A percentile compares a stretch with the other conserved stretches of the same genome.
Evolutionary conservation across 1,140 invertebrate genomes (phyloP).

Genomic region (Saxidomus purpurata): DNA sequence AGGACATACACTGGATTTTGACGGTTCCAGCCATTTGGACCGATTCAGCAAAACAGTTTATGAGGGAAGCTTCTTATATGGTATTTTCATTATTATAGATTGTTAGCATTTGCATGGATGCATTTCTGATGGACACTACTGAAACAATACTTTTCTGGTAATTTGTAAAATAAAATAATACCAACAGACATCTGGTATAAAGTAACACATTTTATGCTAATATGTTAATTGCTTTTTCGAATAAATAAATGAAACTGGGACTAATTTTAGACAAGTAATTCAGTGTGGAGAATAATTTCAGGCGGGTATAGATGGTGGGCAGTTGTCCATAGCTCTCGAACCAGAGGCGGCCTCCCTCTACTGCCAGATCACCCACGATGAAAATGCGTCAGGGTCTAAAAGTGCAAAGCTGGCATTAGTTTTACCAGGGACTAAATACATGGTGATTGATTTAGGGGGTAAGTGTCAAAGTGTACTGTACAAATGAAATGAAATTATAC

Average conservation of each 20-base stretch:
- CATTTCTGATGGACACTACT: no score
- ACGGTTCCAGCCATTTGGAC: neutral
- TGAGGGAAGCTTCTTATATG: neutral
- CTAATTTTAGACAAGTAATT: no score
- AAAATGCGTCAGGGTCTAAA: neutral
- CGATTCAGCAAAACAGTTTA: neutral
- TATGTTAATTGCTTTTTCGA: no score
- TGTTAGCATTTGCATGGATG: no score
- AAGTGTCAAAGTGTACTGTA: no score
- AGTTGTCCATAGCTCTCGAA: slow-evolving; percentile 49
- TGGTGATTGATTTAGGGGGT: slow-evolving; percentile 84
- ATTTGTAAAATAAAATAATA: no score
- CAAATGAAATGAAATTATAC: no score
- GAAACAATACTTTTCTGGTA: no score
- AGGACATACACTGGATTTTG: neutral
- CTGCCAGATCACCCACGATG: slow-evolving; percentile 27
- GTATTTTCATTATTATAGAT: neutral
- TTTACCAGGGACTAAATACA: slow-evolving; percentile 78
- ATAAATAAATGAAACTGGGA: no score
- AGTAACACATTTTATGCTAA: no score
- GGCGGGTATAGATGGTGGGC: slow-evolving; percentile 56
- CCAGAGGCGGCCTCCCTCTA: slow-evolving; percentile 49
- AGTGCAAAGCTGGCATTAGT: slow-evolving; percentile 34
- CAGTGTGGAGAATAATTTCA: no score
- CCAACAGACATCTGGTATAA: no score